Conservation (phyloP, 2,113 vertebrate species). For the Petroica traversi region DNA sequence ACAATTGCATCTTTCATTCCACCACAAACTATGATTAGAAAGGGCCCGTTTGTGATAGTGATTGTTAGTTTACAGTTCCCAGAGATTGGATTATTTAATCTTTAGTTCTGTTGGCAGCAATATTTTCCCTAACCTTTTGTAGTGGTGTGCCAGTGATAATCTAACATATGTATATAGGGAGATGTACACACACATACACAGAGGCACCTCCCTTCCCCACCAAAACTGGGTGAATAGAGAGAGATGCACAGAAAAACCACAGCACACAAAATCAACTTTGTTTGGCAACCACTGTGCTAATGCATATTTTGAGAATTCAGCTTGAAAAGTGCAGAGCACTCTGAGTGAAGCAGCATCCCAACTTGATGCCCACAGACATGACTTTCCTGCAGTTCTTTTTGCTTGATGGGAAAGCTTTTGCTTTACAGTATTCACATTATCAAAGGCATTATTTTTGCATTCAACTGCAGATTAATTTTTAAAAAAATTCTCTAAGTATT, state of each 20-base stretch:
- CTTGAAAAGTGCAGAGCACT: neutral
- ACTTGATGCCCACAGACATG: neutral
- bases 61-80: slow-evolving; percentile 75
- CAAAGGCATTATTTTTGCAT: neutral
- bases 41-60: slow-evolving; percentile 65
- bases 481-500: neutral
- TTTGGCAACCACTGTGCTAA: neutral
- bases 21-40: slow-evolving; percentile 81
- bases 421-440: neutral
- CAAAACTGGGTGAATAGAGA: neutral
- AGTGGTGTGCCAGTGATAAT: slow-evolving; percentile 51
- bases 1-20: slow-evolving; percentile 94
- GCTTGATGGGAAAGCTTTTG: neutral
- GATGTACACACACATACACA: neutral
- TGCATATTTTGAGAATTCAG: slow-evolving; percentile 17
- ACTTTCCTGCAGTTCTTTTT: neutral
- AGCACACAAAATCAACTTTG: neutral
- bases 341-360: neutral
- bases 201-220: neutral
- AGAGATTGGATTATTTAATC: slow-evolving; percentile 65
- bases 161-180: slow-evolving; percentile 52
- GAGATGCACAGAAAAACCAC: neutral
- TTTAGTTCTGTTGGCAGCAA: slow-evolving; percentile 69
- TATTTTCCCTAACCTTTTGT: slow-evolving; percentile 69
- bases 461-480: neutral